Conservation (phyloP, 2,113 vertebrate species). For the Phaethon lepturus region DNA sequence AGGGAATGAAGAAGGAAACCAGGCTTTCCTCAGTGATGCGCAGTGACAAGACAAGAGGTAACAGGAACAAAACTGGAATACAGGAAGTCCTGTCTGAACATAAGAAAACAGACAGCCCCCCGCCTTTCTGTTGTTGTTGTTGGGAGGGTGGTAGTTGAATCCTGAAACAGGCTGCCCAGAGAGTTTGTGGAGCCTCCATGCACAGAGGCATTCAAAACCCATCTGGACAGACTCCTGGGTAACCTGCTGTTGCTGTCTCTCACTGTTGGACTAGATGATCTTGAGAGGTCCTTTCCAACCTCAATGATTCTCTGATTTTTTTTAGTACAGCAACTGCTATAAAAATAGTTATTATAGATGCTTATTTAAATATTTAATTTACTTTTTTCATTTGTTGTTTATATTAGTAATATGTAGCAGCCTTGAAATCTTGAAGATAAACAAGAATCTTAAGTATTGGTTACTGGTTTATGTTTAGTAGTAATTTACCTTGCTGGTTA, state of each 20-base stretch:
- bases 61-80: accelerated
- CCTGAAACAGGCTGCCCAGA: not conserved
- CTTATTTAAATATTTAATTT: not conserved
- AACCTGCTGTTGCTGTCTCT: not conserved
- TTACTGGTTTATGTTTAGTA: not conserved
- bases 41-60: not conserved
- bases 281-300: not conserved
- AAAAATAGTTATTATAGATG: not conserved
- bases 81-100: accelerated
- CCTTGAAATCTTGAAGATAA: not conserved
- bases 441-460: not conserved
- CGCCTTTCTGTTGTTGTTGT: too few species aligned
- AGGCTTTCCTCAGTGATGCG: not conserved
- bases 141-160: not conserved
- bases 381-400: not conserved
- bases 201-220: not conserved
- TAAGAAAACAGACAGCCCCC: not conserved
- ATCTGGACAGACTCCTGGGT: not conserved
- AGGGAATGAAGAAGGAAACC: not conserved
- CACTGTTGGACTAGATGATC: not conserved
- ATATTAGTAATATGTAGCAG: not conserved
- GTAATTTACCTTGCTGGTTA: not conserved
- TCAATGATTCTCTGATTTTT: not conserved
- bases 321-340: not conserved
- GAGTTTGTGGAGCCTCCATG: not conserved